Evolutionary conservation across 2,113 vertebrate species (phyloP).

Genomic region (Etheostoma spectabile): DNA sequence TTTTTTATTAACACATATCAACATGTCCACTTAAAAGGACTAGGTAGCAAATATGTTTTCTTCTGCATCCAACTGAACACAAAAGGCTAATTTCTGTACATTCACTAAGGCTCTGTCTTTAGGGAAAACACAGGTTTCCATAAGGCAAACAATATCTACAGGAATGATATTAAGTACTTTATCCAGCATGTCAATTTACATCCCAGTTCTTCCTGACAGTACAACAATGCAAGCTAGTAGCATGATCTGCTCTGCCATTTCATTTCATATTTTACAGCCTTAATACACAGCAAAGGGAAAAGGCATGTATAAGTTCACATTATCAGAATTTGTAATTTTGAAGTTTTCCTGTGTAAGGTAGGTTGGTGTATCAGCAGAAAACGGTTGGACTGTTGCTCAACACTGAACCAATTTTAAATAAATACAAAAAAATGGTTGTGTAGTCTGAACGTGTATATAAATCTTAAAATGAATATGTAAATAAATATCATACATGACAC

Average conservation of each 20-base stretch:
- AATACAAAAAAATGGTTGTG: slow-evolving; percentile 47
- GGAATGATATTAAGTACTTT: slow-evolving; percentile 94
- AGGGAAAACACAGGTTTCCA: slow-evolving; percentile 88
- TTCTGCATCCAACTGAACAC: slow-evolving; percentile 88
- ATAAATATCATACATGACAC: slow-evolving; percentile 86
- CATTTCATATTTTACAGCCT: slow-evolving; percentile 62
- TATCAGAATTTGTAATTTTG: slow-evolving; percentile 59
- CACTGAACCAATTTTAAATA: slow-evolving; percentile 17
- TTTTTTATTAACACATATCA: slow-evolving; percentile 96
- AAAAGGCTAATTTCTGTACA: slow-evolving; percentile 95
- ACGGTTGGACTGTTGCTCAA: slow-evolving; percentile 71
- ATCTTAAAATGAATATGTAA: slow-evolving; percentile 82
- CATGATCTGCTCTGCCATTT: slow-evolving; percentile 77
- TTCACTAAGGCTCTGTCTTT: slow-evolving; percentile 95
- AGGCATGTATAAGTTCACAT: slow-evolving; percentile 71
- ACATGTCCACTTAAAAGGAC: slow-evolving; percentile 92
- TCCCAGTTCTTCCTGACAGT: slow-evolving; percentile 82
- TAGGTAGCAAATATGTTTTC: slow-evolving; percentile 94
- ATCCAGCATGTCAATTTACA: slow-evolving; percentile 90
- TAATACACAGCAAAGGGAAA: slow-evolving; percentile 76
- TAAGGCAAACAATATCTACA: slow-evolving; percentile 96
- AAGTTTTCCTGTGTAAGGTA: slow-evolving; percentile 51
- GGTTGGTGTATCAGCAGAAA: slow-evolving; percentile 34
- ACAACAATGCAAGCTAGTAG: slow-evolving; percentile 87
- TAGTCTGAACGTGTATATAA: slow-evolving; percentile 68